A percentile compares a stretch with the other conserved stretches of the same genome.
Evolutionary conservation across 1,140 invertebrate genomes (phyloP).

Genomic region (Rhopalosiphum padi): DNA sequence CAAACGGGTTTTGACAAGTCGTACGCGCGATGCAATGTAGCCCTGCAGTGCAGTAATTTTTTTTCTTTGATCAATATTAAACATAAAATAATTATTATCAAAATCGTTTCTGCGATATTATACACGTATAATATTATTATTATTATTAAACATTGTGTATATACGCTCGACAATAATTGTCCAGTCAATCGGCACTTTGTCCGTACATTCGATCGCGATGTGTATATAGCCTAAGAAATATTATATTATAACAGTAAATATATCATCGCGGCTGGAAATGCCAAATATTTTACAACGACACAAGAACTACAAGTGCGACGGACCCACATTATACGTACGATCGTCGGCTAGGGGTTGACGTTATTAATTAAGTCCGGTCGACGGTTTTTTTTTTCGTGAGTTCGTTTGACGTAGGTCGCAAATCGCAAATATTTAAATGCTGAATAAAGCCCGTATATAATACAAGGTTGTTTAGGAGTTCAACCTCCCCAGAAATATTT

Average conservation of each 20-base stretch:
- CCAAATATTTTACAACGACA: background rate
- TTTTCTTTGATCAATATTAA: background rate
- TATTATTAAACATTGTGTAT: background rate
- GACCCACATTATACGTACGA: background rate
- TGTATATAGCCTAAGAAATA: background rate
- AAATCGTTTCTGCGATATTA: background rate
- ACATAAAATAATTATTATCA: background rate
- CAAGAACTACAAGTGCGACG: background rate
- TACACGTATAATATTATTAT: background rate
- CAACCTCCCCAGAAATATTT: no score
- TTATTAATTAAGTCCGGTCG: background rate
- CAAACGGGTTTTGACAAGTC: background rate
- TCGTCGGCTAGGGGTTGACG: background rate
- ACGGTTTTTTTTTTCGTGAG: background rate
- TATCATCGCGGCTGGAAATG: background rate
- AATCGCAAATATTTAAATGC: background rate
- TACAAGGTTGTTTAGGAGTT: no score
- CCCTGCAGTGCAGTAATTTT: background rate
- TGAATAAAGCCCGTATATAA: no score
- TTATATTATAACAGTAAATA: no score
- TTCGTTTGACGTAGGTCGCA: background rate
- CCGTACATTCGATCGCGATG: background rate
- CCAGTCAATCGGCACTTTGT: no score
- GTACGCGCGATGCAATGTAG: background rate
- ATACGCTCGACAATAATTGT: background rate